phyloP scores from a whole-genome alignment of 1,140 invertebrate genomes.

The Zaprionus nigranus region DNA sequence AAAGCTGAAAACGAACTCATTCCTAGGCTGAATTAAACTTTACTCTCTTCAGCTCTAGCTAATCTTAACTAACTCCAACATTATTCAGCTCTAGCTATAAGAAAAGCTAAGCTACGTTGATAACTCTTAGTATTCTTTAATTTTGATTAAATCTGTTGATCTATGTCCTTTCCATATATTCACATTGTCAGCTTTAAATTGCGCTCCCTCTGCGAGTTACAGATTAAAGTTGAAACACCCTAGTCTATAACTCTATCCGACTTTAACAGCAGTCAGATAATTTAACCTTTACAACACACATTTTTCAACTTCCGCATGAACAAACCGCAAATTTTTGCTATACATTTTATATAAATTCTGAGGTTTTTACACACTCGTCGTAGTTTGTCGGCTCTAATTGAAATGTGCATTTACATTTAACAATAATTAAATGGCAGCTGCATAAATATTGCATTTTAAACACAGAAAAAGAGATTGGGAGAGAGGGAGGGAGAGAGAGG shows the following conservation, averaged over 20 bases:
- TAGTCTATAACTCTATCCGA: background rate
- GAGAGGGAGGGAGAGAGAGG: too few relatives aligned
- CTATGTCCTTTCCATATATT: background rate
- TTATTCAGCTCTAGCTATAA: background rate
- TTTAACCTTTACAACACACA: too few relatives aligned
- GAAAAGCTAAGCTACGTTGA: background rate
- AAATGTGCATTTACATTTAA: conserved; percentile 1
- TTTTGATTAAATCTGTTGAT: background rate
- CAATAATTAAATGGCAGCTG: conserved; percentile 8
- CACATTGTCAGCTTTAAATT: background rate
- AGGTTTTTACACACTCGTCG: background rate
- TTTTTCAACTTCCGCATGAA: background rate
- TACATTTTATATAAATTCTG: background rate
- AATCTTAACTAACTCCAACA: background rate
- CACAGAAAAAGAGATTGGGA: too few relatives aligned
- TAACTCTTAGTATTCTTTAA: background rate
- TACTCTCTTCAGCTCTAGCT: too few relatives aligned
- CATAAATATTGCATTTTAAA: conserved; percentile 1
- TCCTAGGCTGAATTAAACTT: too few relatives aligned
- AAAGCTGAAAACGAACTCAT: too few relatives aligned
- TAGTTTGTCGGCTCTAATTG: background rate
- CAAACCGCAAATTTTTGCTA: background rate
- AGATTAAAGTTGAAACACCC: background rate
- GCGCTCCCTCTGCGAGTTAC: background rate
- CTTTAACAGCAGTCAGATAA: background rate